A percentile compares a stretch with the other conserved stretches of the same genome.
phyloP scores from a whole-genome alignment of 2,113 vertebrate genomes.

The Eidolon helvum region DNA sequence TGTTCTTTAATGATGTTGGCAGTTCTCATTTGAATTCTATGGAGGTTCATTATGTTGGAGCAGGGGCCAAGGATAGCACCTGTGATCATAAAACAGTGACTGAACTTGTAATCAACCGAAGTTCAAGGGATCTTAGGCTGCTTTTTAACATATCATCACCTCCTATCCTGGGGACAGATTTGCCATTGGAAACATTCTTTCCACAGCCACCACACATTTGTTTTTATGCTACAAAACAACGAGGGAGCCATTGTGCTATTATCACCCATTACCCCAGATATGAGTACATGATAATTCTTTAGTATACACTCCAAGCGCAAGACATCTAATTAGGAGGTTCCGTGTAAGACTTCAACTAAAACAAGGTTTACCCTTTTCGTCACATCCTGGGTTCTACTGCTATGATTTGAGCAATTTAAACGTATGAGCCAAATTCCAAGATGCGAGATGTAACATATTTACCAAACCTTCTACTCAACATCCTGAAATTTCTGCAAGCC shows the following conservation, averaged over 20 bases:
- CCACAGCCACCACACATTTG: neutral
- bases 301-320: neutral
- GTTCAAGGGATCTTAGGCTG: neutral
- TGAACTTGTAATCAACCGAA: neutral
- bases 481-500: constrained; percentile 15
- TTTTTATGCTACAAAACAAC: neutral
- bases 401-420: neutral
- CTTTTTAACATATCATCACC: neutral
- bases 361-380: neutral
- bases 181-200: neutral
- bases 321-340: neutral
- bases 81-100: constrained; percentile 36
- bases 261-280: neutral
- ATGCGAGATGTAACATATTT: neutral
- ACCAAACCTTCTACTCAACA: neutral
- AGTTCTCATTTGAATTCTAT: constrained; percentile 15
- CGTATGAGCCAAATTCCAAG: neutral
- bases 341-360: neutral
- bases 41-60: neutral
- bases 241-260: neutral
- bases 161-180: neutral
- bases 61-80: neutral
- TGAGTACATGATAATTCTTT: neutral
- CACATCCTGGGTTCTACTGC: neutral
- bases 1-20: constrained; percentile 6